Evolutionary conservation across 2,797 vertebrate genomes (phyloP).

Genomic region (Eidolon dupreanum): DNA sequence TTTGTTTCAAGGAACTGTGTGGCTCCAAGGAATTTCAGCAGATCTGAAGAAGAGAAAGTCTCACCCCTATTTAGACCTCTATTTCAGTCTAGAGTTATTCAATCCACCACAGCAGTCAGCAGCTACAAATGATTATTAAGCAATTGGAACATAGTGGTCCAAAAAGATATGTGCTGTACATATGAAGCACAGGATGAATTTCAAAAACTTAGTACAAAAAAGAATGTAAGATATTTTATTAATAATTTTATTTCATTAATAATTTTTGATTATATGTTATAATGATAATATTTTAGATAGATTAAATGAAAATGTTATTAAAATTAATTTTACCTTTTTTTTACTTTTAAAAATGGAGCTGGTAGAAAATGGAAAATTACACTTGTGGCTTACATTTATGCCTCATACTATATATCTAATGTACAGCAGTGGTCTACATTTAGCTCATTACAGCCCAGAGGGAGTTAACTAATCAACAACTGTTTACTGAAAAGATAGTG

Average conservation of each 20-base stretch:
- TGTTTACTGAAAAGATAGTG: neutral
- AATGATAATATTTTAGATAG: neutral
- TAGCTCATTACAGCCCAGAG: neutral
- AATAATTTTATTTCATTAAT: neutral
- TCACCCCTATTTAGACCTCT: neutral
- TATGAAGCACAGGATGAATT: neutral
- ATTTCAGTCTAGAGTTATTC: neutral
- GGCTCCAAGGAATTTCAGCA: neutral
- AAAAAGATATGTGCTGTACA: neutral
- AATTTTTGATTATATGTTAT: neutral
- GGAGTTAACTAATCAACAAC: neutral
- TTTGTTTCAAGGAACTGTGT: neutral
- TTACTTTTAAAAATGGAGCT: neutral
- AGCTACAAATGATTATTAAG: neutral
- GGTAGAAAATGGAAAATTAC: neutral
- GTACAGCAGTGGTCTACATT: neutral
- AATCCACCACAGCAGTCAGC: neutral
- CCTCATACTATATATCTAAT: neutral
- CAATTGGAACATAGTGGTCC: neutral
- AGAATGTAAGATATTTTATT: neutral
- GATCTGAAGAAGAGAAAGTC: neutral
- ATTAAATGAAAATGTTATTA: neutral
- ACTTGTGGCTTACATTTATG: neutral
- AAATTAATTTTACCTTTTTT: neutral
- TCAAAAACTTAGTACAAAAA: neutral